Percentiles rank a stretch among this genome's conserved stretches.
Evolutionary conservation across 2,888 invertebrate species (phyloP).

Genomic region (Drosophila percnosoma): DNA sequence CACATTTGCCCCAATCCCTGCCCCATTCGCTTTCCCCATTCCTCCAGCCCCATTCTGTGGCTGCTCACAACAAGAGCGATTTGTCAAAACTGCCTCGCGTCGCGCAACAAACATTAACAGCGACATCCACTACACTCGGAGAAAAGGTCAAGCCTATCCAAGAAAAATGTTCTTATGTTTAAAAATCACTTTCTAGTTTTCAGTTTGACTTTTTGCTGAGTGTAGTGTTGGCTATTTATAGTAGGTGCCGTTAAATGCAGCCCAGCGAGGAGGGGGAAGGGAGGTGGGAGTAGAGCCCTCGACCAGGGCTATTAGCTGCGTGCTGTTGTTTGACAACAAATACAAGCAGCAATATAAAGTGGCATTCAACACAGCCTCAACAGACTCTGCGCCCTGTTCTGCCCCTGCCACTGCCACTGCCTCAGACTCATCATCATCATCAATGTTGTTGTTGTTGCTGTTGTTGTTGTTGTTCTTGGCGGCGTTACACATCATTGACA

Average conservation of each 20-base stretch:
- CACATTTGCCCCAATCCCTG: slow-evolving; percentile 11
- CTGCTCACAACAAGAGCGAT: slow-evolving; percentile 30
- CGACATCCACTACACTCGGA: slow-evolving; percentile 20
- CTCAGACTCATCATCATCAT: slow-evolving; percentile 24
- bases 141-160: background rate
- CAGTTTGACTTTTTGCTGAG: background rate
- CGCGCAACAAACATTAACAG: slow-evolving; percentile 58
- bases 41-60: slow-evolving; percentile 7
- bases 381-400: background rate
- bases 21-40: slow-evolving; percentile 10
- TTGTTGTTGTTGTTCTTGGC: slow-evolving; percentile 38
- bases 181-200: background rate
- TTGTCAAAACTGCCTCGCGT: slow-evolving; percentile 56
- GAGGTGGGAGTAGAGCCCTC: slow-evolving; percentile 1
- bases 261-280: slow-evolving; percentile 2
- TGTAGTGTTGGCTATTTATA: slow-evolving; percentile 57
- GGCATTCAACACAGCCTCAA: slow-evolving; percentile 8
- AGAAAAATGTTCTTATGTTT: too few relatives aligned
- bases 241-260: slow-evolving; percentile 73
- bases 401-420: background rate
- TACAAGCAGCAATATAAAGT: slow-evolving; percentile 62
- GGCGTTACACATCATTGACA: slow-evolving; percentile 84
- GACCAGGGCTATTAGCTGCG: slow-evolving; percentile 70
- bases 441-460: slow-evolving; percentile 20
- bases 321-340: slow-evolving; percentile 77